These are phyloP conservation scores for Chamaetylas fuelleborni DNA, from an alignment of 2,113 vertebrate species.

Conservation along the genomic window DNA sequence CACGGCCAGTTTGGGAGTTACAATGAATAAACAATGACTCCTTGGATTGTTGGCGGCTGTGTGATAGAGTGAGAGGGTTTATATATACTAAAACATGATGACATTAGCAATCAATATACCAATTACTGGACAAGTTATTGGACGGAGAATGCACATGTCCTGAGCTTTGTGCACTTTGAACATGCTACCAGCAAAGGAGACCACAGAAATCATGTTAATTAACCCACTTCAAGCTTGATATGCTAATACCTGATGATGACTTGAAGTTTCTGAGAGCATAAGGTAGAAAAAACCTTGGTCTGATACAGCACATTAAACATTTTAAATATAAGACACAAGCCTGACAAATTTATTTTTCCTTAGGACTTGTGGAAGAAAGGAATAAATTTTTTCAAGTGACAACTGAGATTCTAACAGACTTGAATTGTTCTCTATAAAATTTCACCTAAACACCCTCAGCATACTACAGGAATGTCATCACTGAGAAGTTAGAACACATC, in stretches of 20 bases:
- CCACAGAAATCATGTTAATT: constrained; percentile 19
- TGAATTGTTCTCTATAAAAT: not conserved
- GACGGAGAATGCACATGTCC: constrained; percentile 76
- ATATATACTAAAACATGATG: constrained; percentile 90
- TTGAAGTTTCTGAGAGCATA: not conserved
- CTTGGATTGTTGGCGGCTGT: constrained; percentile 86
- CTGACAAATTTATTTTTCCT: not conserved
- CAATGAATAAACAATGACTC: constrained; percentile 97
- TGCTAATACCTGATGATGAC: not conserved
- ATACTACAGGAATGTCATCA: not conserved
- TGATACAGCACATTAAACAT: not conserved
- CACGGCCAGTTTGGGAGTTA: constrained; percentile 89
- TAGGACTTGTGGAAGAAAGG: not conserved
- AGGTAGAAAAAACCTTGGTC: not conserved
- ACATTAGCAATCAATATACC: constrained; percentile 94
- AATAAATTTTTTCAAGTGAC: not conserved
- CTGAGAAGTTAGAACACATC: not conserved
- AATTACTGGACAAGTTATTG: constrained; percentile 94
- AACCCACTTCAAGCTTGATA: constrained; percentile 18
- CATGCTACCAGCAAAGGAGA: not conserved
- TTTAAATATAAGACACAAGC: not conserved
- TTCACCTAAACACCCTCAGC: not conserved
- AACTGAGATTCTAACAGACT: not conserved
- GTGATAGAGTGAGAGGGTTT: constrained; percentile 79
- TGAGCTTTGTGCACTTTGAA: constrained; percentile 61